Base-by-base conservation (phyloP, 2,888 invertebrate genomes). In the Xestoiulus laeticollis region DNA sequence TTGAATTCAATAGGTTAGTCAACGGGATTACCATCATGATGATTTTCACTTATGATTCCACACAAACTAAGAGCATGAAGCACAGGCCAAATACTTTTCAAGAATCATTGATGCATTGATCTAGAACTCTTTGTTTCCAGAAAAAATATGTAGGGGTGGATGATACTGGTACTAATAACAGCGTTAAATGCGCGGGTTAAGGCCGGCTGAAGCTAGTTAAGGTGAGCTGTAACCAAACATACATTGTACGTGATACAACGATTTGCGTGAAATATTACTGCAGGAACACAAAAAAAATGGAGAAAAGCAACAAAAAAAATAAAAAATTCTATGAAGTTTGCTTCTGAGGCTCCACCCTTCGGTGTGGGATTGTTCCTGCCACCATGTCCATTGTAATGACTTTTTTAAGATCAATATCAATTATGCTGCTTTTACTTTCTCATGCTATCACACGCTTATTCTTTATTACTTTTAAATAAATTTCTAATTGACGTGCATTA, bases 361-460 rank as follows among this genome's bases (percentile, higher is more conserved):
- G 68, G 68, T 68, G 68, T 68, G 68, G 68, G 68, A 68, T 26
- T 68, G 68, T 68, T 68, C 68, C 68, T 68, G 68, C 68, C 68
- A 68, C 68, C 26, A 22, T 4, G 26, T 68, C 68, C 68, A 68
- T 68, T 68, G 68, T 68, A 5, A 22, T 22, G 6, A 26, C 68
- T 68, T 68, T 68, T 68, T 68, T 68, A 26, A 68, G 68, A 68
- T 68, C 68, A 68, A 68, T 68, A 68, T 68, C 68, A 68, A 68
- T 68, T 68, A 68, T 68, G 26, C 26, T 68, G 68, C 68, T 68
- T 68, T 68, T 68, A 68, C 68, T 68, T 68, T 68, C 68, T 26
- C 68, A 26, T n/a, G 68, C 68, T 26, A 68, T 68, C 26, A 68
- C 68, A 68, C 26, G 68, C 68, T 68, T 68, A 68, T 68, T 68